Evolutionary conservation across 1,140 invertebrate species (phyloP), one percentile per base, ranked within the genome.

Genomic region (Leptoteleia sp.): DNA sequence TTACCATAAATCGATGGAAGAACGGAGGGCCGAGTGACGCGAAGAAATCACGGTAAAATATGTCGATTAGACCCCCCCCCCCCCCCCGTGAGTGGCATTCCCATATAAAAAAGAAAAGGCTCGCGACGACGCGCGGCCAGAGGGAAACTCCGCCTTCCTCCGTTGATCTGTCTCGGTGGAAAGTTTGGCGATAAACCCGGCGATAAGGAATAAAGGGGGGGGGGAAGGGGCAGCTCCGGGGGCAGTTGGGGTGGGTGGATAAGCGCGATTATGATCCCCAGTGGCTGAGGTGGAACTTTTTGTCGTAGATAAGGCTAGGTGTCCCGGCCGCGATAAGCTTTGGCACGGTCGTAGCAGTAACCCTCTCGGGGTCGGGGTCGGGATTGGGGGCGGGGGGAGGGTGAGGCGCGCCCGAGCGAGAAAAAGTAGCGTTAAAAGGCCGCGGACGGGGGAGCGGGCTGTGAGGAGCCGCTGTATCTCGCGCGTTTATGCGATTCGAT

Each of bases 251-350:
- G 79, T 81, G 72, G 75, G 57, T 13, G 83, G 86, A 88, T 87
- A 87, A 86, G 83, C 76, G 81, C 80, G 85, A 88, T 88, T 88
- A 87, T 86, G 84, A 88, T 88, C 86, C 85, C 84, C 81, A 67
- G 84, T 84, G 85, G 86, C 86, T 85, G 79, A 84, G 86, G 83
- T 83, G 82, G 55, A 87, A 88, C 84, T 88, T 88, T 87, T 86
- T 87, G 38, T 83, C 82, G 82, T 82, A 85, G 86, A 88, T 88
- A 87, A 86, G 80, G 55, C n/a, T 54, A 80, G 54, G 78, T 75
- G 76, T 76, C 70, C 43, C 45, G 37, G n/a, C 33, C 17, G 1
- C 17, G 54, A 52, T 52, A 59, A 50, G 25, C 11, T 50, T 48
- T 5, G 42, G 22, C 11, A 25, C 12, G 31, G 45, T 40, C 64